These are phyloP conservation scores for Poeciliopsis occidentalis DNA, from an alignment of 2,113 vertebrate species.

Conservation along the genomic window DNA sequence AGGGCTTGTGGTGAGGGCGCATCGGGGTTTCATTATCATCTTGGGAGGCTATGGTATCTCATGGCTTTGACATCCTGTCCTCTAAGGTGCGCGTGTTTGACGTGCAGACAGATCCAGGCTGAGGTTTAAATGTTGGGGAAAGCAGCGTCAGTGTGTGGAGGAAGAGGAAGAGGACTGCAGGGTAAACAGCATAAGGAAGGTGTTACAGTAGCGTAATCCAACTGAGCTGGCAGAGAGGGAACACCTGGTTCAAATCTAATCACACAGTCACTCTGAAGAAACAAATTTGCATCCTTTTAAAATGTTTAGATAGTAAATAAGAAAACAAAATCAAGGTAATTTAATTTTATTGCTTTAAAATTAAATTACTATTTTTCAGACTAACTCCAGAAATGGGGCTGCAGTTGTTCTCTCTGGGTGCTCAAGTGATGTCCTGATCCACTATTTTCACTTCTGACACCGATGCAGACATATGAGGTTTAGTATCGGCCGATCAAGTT, in stretches of 20 bases:
- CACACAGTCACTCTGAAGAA: slow-evolving; percentile 53
- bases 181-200: slow-evolving; percentile 79
- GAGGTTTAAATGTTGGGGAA: slow-evolving; percentile 43
- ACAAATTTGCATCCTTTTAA: slow-evolving; percentile 53
- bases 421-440: not conserved
- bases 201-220: slow-evolving; percentile 77
- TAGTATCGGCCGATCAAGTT: too few species aligned
- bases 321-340: slow-evolving; percentile 17
- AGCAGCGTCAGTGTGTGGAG: slow-evolving; percentile 19
- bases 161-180: slow-evolving; percentile 38
- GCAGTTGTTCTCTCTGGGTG: not conserved
- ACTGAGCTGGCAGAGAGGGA: slow-evolving; percentile 57
- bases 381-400: not conserved
- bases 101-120: slow-evolving; percentile 34
- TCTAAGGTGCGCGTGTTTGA: slow-evolving; percentile 33
- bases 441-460: too few species aligned
- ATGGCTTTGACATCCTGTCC: slow-evolving; percentile 38
- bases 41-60: slow-evolving; percentile 73
- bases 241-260: slow-evolving; percentile 75
- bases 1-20: slow-evolving; percentile 52
- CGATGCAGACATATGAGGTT: too few species aligned
- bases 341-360: not conserved
- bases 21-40: slow-evolving; percentile 69
- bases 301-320: slow-evolving; percentile 59
- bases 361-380: not conserved